Evolutionary conservation across 2,888 invertebrate genomes (phyloP), one percentile per base, ranked within the genome.

Genomic region (Macrophya alboannulata): DNA sequence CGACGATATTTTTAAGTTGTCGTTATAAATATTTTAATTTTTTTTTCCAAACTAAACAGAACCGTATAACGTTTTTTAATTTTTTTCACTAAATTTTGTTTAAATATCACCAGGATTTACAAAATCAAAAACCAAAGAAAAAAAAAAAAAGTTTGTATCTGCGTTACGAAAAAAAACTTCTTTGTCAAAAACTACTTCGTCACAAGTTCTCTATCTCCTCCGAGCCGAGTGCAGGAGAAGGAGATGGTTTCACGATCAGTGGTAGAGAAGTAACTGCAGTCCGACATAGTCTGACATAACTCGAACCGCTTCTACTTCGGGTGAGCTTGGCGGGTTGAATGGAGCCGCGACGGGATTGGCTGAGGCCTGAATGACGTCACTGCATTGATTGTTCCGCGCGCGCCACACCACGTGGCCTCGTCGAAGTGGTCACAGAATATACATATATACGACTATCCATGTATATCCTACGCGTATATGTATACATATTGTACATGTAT

Each of bases 301-400:
- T 92, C 91, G 88, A 89, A 90, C 91, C 90, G 91, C 90, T 91
- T 91, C 92, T 89, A 92, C 93, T 93, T 89, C 89, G 89, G 89
- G 89, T 90, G 91, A 92, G 91, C 59, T 90, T 91, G 90, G 92
- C 92, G 93, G 93, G 94, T 92, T 96, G 96, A 96, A 96, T 96
- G 96, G 96, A 95, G 94, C 95, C 92, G 93, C 89, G 90, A 91
- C 90, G 92, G 91, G 94, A 96, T 96, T 96, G 96, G 96, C 91
- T 92, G 92, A 90, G 86, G 88, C 89, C 89, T 88, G 90, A 88
- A 95, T 96, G 96, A 96, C 97, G 97, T 97, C 96, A 96, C 95
- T 92, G 95, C 95, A 96, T 96, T 95, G 96, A 95, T 95, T 96
- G 95, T 95, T 95, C 95, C 95, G 95, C 95, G 95, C 95, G 92